These are phyloP conservation scores for Polypedilum pembai DNA, from an alignment of 1,140 invertebrate species.

Conservation along the genomic window DNA sequence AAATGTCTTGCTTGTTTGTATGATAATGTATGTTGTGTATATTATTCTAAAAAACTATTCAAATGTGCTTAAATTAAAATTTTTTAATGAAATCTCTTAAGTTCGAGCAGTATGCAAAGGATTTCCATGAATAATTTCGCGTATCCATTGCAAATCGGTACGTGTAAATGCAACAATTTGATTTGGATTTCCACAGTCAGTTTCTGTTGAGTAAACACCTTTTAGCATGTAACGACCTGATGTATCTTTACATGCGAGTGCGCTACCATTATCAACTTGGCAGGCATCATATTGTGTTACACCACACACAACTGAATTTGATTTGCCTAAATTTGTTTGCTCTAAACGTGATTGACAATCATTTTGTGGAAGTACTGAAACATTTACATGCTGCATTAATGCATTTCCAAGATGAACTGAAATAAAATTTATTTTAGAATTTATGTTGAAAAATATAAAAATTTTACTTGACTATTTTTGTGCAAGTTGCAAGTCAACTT, in stretches of 20 bases:
- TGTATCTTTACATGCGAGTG: slow-evolving; percentile 64
- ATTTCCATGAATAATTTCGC: slow-evolving; percentile 29
- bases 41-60: too few relatives aligned
- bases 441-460: too few relatives aligned
- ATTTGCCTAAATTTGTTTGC: slow-evolving; percentile 39
- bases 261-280: slow-evolving; percentile 68
- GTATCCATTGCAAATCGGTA: slow-evolving; percentile 41
- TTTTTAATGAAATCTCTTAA: neutral
- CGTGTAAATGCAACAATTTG: slow-evolving; percentile 38
- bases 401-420: slow-evolving; percentile 60
- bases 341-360: slow-evolving; percentile 53
- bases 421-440: too few relatives aligned
- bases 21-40: too few relatives aligned
- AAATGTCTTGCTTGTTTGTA: too few relatives aligned
- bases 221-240: slow-evolving; percentile 59
- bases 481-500: too few relatives aligned
- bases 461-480: too few relatives aligned
- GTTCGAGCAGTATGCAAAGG: neutral
- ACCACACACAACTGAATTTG: slow-evolving; percentile 44
- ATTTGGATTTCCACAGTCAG: slow-evolving; percentile 46
- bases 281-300: slow-evolving; percentile 49
- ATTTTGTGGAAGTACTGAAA: slow-evolving; percentile 53
- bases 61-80: too few relatives aligned
- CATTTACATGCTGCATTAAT: slow-evolving; percentile 63
- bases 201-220: slow-evolving; percentile 68